Evolutionary conservation across 2,797 vertebrate genomes (phyloP).

Genomic region (Emydoidea blandingii): DNA sequence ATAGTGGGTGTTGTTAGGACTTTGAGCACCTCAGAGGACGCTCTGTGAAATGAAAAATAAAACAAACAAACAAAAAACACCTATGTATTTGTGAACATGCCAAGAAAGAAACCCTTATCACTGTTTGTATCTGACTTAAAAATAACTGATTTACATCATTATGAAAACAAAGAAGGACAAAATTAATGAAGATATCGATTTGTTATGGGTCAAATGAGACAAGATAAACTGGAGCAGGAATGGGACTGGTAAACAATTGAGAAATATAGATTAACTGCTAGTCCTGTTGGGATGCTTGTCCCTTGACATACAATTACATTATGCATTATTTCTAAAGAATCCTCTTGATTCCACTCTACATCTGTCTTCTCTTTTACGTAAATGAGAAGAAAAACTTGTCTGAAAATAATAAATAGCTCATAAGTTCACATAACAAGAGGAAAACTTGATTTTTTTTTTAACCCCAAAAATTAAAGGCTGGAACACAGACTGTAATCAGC

Average conservation of each 20-base stretch:
- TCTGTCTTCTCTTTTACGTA: not conserved
- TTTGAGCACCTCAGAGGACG: not conserved
- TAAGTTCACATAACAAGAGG: not conserved
- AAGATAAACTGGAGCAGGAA: not conserved
- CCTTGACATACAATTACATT: not conserved
- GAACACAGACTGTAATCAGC: not conserved
- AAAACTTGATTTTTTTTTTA: not conserved
- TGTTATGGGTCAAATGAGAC: not conserved
- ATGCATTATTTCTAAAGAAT: not conserved
- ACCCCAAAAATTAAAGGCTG: not conserved
- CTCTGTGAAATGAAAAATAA: not conserved
- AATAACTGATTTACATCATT: not conserved
- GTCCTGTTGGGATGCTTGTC: rapidly evolving
- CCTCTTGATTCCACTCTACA: not conserved
- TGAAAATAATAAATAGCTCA: not conserved
- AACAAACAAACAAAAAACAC: not conserved
- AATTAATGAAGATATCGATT: not conserved
- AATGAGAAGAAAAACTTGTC: not conserved
- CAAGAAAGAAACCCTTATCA: not conserved
- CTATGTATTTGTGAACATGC: rapidly evolving
- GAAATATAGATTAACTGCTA: not conserved
- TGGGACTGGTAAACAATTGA: not conserved
- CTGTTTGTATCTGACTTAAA: not conserved
- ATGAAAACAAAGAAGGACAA: not conserved
- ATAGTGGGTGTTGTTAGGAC: not conserved